Evolutionary conservation across 2,113 vertebrate genomes (phyloP), one percentile per base, ranked within the genome.

Genomic region (Chaenogobius annularis): DNA sequence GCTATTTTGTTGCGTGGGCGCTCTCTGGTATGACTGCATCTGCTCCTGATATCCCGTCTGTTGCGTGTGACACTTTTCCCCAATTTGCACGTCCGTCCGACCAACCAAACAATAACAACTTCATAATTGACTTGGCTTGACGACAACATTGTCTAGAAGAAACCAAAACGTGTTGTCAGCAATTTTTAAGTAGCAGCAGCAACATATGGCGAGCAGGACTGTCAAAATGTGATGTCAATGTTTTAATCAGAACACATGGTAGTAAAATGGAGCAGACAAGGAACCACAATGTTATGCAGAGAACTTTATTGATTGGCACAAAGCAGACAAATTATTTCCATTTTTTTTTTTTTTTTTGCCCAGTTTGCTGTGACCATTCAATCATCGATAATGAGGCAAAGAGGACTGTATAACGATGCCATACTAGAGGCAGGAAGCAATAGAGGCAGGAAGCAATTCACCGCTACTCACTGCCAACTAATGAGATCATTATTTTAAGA

Each of bases 401-500:
- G 59, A 44, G 58, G 58, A 37, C 77, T 62, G 50, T 69, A 44
- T 56, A 82, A 72, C 79, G 79, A 88, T 84, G 83, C 72, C 70
- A 73, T 31, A 50, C 83, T 78, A 61, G 72, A 74, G 55, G 62
- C 76, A 80, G 63, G 83, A 78, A 81, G 85, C 71, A n/a, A 72
- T 84, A 61, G 72, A 74, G 55, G 62, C 76, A 80, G 63, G 83
- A 78, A 81, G 85, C 71, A n/a, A 72, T 84, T 84, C 79, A 79
- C 77, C 71, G 75, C 82, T 73, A 55, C 70, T 68, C 37, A 43
- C 73, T 75, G 83, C 84, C 80, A 85, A 77, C 73, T 75, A 58
- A 91, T 90, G 90, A 91, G 77, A 82, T 91, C 86, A 91, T 74
- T 26, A 56, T 20, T 77, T 66, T 0, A 31, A 55, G 73, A 75